A percentile compares a stretch with the other conserved stretches of the same genome.
These are phyloP conservation scores for Daboia siamensis DNA, from an alignment of 2,113 vertebrate genomes.

Conservation along the genomic window DNA sequence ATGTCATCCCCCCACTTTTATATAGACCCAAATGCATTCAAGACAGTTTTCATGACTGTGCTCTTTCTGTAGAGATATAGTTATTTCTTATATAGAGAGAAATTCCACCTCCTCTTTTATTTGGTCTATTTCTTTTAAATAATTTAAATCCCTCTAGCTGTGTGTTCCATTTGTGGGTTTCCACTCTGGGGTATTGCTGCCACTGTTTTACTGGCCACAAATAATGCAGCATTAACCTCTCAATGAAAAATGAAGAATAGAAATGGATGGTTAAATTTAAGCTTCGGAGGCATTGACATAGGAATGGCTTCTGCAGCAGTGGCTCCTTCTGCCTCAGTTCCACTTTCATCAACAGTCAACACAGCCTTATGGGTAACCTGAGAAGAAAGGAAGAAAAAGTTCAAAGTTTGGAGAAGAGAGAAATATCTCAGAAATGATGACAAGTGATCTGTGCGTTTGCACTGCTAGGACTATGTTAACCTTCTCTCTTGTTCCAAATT, in stretches of 20 bases:
- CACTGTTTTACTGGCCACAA: conserved; percentile 75
- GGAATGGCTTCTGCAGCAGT: conserved; percentile 49
- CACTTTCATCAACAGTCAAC: conserved; percentile 80
- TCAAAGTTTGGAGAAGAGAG: not conserved
- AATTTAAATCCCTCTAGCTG: too few species aligned
- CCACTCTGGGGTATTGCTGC: not conserved
- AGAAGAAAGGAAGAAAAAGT: not conserved
- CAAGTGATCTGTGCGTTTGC: not conserved
- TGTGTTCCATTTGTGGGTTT: too few species aligned
- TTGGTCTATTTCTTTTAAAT: too few species aligned
- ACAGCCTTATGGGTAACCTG: conserved; percentile 82
- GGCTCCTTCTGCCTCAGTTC: conserved; percentile 62
- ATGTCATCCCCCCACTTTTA: too few species aligned
- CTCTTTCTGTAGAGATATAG: too few species aligned
- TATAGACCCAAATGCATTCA: too few species aligned
- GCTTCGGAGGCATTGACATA: conserved; percentile 32
- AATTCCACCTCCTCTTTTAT: too few species aligned
- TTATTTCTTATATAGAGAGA: too few species aligned
- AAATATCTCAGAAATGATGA: not conserved
- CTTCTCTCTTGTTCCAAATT: too few species aligned
- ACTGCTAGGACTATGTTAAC: not conserved
- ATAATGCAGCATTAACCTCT: conserved; percentile 76
- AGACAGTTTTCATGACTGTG: too few species aligned
- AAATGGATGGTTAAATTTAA: conserved; percentile 77
- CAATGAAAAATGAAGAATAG: conserved; percentile 74